Evolutionary conservation across 1,140 invertebrate genomes (phyloP).

Genomic region (Nylanderia fulva): DNA sequence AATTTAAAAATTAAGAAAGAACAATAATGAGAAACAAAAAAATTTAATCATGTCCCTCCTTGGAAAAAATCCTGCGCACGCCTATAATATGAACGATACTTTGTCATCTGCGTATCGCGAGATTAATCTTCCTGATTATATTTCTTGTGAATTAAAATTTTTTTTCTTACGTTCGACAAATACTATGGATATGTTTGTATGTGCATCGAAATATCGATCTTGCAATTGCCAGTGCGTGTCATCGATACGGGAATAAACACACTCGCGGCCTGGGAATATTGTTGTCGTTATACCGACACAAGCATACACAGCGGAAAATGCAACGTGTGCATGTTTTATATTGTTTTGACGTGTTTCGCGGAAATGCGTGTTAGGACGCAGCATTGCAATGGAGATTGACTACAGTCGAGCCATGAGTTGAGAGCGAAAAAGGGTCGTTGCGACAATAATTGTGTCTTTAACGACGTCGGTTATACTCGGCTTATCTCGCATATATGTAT

Average conservation of each 20-base stretch:
- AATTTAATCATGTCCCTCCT: no score
- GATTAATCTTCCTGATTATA: not conserved
- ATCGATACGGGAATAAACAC: not conserved
- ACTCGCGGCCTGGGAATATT: not conserved
- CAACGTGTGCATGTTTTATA: constrained; percentile 24
- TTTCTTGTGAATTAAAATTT: not conserved
- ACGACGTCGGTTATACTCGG: not conserved
- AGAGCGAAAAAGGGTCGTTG: constrained; percentile 23
- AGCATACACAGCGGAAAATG: not conserved
- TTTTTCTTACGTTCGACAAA: constrained; percentile 6
- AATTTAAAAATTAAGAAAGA: no score
- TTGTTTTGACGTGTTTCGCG: constrained; percentile 55
- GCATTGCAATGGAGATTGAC: constrained; percentile 52
- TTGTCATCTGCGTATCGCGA: not conserved
- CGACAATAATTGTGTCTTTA: constrained; percentile 55
- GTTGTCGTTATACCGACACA: constrained; percentile 15
- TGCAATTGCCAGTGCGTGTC: not conserved
- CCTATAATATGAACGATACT: no score
- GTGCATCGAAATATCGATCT: not conserved
- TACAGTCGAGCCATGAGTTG: not conserved
- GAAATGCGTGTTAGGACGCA: constrained; percentile 12
- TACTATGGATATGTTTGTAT: not conserved
- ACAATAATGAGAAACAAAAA: no score
- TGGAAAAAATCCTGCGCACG: no score
- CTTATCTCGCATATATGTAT: not conserved